Evolutionary conservation across 1,140 invertebrate species (phyloP).

Genomic region (Caenorhabditis remanei): DNA sequence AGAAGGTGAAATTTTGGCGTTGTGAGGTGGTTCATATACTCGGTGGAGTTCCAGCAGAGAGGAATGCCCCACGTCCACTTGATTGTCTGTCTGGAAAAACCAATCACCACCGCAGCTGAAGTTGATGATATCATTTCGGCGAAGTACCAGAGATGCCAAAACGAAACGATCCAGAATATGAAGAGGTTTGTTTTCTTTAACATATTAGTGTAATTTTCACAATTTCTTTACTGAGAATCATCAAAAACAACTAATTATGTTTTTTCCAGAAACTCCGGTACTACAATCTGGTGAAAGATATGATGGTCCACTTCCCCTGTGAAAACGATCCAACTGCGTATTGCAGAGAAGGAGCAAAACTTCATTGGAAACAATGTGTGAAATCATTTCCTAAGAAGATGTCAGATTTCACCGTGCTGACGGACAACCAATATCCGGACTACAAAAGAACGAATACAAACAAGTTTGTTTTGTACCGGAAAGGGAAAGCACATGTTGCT

Average conservation of each 20-base stretch:
- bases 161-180: neutral
- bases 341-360: neutral
- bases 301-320: neutral
- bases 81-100: neutral
- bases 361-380: neutral
- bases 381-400: neutral
- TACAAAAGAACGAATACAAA: neutral
- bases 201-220: neutral
- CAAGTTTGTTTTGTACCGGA: neutral
- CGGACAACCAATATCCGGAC: neutral
- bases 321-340: neutral
- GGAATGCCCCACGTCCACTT: constrained; percentile 2
- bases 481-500: neutral
- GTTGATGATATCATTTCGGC: neutral
- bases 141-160: neutral
- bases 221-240: neutral
- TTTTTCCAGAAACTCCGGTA: neutral
- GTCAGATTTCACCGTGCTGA: neutral
- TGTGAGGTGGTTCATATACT: neutral
- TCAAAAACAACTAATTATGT: neutral
- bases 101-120: neutral
- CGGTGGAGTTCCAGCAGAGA: neutral
- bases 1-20: neutral
- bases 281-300: neutral
- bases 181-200: neutral